Percentiles rank a stretch among this genome's conserved stretches.
phyloP scores from a whole-genome alignment of 2,797 vertebrate species.

The Stomatorhinus walkeri region DNA sequence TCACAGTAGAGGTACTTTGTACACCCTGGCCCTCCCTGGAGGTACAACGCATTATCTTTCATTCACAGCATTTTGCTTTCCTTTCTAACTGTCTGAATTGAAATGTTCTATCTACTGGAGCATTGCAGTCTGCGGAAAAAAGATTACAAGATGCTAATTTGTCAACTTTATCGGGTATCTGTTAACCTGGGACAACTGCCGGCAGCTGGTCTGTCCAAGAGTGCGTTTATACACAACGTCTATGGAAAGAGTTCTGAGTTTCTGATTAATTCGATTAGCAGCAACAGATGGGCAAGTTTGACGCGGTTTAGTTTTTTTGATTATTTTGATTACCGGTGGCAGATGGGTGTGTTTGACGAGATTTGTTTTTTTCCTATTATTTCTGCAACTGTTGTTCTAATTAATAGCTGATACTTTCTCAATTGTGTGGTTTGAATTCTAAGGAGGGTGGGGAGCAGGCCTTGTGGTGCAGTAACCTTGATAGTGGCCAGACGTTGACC shows the following conservation, averaged over 20 bases:
- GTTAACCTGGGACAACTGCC: not conserved
- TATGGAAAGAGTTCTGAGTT: not conserved
- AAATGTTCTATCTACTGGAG: constrained; percentile 5
- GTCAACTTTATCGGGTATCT: constrained; percentile 23
- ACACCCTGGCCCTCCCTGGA: not conserved
- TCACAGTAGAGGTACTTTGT: not conserved
- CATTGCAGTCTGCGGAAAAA: constrained; percentile 2
- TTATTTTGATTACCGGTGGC: constrained; percentile 1
- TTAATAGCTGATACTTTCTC: not conserved
- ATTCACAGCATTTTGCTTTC: not conserved
- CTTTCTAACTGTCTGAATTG: not conserved
- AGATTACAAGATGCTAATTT: constrained; percentile 23
- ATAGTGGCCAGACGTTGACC: not conserved
- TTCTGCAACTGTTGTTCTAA: not conserved
- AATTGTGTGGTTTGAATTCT: not conserved
- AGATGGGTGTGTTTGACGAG: not conserved
- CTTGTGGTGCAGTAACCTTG: not conserved
- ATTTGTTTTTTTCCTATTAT: not conserved
- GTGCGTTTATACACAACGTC: not conserved
- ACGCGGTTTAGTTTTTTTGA: not conserved
- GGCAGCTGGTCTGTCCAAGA: not conserved
- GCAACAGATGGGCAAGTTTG: constrained; percentile 1
- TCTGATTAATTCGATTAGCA: not conserved
- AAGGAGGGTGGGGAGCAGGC: not conserved
- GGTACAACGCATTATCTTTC: not conserved